phyloP scores from a whole-genome alignment of 2,888 invertebrate genomes.

The Colostygia pectinataria region DNA sequence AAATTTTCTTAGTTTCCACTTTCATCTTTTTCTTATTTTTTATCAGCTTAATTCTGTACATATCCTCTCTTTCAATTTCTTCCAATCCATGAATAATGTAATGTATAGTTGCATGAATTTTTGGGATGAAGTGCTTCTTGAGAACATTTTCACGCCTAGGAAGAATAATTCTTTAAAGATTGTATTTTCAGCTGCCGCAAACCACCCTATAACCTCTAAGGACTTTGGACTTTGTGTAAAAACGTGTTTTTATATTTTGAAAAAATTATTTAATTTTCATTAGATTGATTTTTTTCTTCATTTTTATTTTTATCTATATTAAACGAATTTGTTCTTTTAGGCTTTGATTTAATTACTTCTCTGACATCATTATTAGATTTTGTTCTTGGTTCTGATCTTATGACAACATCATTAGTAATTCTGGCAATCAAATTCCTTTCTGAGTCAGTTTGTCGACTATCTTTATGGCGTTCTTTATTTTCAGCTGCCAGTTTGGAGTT shows the following conservation, averaged over 20 bases:
- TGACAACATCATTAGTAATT: neutral
- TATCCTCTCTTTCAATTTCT: slow-evolving; percentile 51
- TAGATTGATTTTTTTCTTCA: neutral
- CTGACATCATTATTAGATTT: slow-evolving; percentile 9
- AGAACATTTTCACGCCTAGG: slow-evolving; percentile 51
- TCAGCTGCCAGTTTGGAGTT: neutral
- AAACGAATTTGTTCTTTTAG: slow-evolving; percentile 9
- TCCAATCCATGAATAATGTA: slow-evolving; percentile 49
- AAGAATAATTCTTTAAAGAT: slow-evolving; percentile 23
- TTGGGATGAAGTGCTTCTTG: slow-evolving; percentile 48
- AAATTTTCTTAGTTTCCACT: slow-evolving; percentile 8
- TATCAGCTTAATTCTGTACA: slow-evolving; percentile 42
- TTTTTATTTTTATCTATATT: slow-evolving; percentile 1
- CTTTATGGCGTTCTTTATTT: neutral
- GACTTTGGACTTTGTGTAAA: slow-evolving; percentile 1
- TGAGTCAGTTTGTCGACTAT: slow-evolving; percentile 14
- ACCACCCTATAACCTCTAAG: slow-evolving; percentile 7
- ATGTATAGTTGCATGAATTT: slow-evolving; percentile 39
- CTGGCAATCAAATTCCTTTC: slow-evolving; percentile 10
- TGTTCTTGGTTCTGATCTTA: neutral
- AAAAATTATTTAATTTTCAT: neutral
- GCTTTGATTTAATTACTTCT: neutral
- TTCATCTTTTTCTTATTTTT: slow-evolving; percentile 40
- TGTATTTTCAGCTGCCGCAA: slow-evolving; percentile 4
- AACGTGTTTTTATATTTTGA: neutral